Conservation (phyloP, 2,888 invertebrate species). For the Elgonia sp. region DNA sequence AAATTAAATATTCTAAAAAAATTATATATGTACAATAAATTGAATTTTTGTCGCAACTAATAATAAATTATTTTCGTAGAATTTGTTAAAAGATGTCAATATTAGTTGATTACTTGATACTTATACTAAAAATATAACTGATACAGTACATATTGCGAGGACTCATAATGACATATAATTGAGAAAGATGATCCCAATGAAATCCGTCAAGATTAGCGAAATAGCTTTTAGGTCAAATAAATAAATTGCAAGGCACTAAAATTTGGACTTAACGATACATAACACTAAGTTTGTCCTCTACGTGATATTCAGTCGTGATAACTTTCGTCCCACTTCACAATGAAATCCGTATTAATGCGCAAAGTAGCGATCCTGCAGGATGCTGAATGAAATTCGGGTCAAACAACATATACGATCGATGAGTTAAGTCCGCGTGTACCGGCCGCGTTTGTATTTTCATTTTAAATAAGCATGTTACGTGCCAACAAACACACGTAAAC, state of each 20-base stretch:
- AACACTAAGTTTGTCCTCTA: conserved; percentile 15
- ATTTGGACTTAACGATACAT: conserved; percentile 28
- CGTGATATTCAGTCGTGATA: conserved; percentile 44
- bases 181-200: background rate
- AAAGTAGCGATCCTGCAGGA: conserved; percentile 73
- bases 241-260: conserved; percentile 37
- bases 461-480: conserved; percentile 57
- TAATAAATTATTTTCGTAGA: too few species aligned
- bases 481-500: conserved; percentile 51
- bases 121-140: too few species aligned
- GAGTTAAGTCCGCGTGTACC: conserved; percentile 68
- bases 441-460: conserved; percentile 62
- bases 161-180: conserved; percentile 5
- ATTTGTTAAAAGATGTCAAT: too few species aligned
- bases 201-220: conserved; percentile 19
- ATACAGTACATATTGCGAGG: too few species aligned
- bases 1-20: too few species aligned
- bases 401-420: conserved; percentile 68
- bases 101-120: too few species aligned
- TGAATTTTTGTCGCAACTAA: too few species aligned
- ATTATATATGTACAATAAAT: too few species aligned
- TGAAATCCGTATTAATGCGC: conserved; percentile 61
- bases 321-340: conserved; percentile 44
- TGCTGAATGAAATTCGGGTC: conserved; percentile 74
- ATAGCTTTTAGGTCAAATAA: conserved; percentile 30